phyloP scores from a whole-genome alignment of 2,113 vertebrate genomes.

The Bubo bubo region DNA sequence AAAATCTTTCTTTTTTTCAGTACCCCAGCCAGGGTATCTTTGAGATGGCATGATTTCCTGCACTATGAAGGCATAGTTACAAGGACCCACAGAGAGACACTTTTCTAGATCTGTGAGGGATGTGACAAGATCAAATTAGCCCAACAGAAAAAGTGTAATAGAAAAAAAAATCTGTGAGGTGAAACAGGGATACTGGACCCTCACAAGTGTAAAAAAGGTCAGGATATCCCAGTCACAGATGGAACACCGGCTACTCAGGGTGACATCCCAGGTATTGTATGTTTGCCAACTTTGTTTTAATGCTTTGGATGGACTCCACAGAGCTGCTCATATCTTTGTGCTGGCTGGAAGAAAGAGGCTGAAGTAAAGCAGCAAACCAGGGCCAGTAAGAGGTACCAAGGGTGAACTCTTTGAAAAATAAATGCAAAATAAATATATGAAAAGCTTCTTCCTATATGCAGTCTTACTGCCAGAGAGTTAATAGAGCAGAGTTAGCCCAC shows the following conservation, averaged over 20 bases:
- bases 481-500: background rate
- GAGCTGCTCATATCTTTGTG: background rate
- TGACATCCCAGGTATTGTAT: fast-evolving
- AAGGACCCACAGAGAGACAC: background rate
- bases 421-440: background rate
- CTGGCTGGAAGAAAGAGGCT: background rate
- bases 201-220: background rate
- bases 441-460: background rate
- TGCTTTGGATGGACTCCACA: background rate
- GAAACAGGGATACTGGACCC: background rate
- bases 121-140: background rate
- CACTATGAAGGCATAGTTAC: background rate
- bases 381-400: background rate
- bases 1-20: background rate
- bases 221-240: background rate
- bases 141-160: background rate
- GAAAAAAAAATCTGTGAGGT: background rate
- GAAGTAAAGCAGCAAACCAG: background rate
- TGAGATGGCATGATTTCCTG: background rate
- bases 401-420: background rate
- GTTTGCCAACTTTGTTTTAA: background rate
- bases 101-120: background rate
- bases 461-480: background rate
- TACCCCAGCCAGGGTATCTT: background rate
- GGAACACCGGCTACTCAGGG: background rate